Percentiles rank a stretch among this genome's conserved stretches.
These are phyloP conservation scores for Mythimna loreyi DNA, from an alignment of 2,888 invertebrate genomes.

Conservation along the genomic window DNA sequence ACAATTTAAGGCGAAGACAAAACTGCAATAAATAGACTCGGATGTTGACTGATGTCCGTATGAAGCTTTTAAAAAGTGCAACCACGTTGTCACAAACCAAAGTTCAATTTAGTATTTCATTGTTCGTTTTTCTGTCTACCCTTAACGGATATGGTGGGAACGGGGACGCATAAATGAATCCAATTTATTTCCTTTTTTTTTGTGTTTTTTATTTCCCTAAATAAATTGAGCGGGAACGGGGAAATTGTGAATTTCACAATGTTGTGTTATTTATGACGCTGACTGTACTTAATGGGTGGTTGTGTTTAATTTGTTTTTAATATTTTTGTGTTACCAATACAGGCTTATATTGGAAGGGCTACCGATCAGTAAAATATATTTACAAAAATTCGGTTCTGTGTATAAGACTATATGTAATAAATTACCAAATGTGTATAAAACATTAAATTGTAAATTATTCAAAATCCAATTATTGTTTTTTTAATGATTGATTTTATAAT, in stretches of 20 bases:
- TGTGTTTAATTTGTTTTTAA: constrained; percentile 42
- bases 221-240: constrained; percentile 63
- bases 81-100: constrained; percentile 79
- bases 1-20: constrained; percentile 70
- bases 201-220: constrained; percentile 70
- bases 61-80: constrained; percentile 75
- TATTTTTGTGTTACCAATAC: constrained; percentile 11
- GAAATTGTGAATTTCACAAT: constrained; percentile 54
- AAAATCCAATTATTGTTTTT: no score
- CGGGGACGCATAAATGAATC: constrained; percentile 84
- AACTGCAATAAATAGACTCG: constrained; percentile 66
- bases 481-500: no score
- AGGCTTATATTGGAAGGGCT: no score
- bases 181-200: constrained; percentile 81
- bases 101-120: constrained; percentile 84
- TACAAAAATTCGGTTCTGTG: no score
- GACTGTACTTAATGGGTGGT: constrained; percentile 60
- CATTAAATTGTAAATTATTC: no score
- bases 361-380: no score
- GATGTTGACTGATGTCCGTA: constrained; percentile 83
- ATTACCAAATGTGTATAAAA: no score
- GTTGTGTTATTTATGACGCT: constrained; percentile 54
- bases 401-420: no score
- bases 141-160: constrained; percentile 74
- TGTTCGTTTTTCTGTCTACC: constrained; percentile 84